A percentile compares a stretch with the other conserved stretches of the same genome.
phyloP scores from a whole-genome alignment of 2,797 vertebrate species.

The Triplophysa bombifrons region DNA sequence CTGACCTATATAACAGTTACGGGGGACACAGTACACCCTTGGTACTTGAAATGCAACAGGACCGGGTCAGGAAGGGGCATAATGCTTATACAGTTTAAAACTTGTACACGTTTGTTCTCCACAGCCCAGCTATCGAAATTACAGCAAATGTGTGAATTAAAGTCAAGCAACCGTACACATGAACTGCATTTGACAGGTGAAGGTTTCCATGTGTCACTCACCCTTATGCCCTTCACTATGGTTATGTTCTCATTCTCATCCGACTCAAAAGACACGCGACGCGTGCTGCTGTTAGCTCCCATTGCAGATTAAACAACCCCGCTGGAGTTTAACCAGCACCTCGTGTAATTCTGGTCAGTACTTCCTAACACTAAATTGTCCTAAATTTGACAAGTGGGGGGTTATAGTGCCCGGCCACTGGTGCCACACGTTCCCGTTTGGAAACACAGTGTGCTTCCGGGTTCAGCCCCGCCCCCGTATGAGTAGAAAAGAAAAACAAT shows the following conservation, averaged over 20 bases:
- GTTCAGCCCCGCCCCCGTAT: constrained; percentile 53
- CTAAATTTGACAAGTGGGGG: not conserved
- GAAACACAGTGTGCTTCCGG: constrained; percentile 61
- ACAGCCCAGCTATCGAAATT: too few species aligned
- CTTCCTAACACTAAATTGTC: constrained; percentile 13
- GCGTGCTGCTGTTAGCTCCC: constrained; percentile 87
- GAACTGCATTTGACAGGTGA: constrained; percentile 20
- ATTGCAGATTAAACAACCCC: constrained; percentile 68
- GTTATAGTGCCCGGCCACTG: not conserved
- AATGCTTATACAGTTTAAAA: not conserved
- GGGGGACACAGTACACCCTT: not conserved
- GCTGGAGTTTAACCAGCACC: constrained; percentile 10
- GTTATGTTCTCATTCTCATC: constrained; percentile 94
- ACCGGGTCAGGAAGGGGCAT: not conserved
- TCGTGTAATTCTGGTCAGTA: not conserved
- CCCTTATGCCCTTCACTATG: constrained; percentile 97
- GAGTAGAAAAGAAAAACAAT: constrained; percentile 43
- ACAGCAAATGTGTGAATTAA: not conserved
- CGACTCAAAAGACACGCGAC: constrained; percentile 91
- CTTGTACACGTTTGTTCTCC: too few species aligned
- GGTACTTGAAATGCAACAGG: constrained; percentile 16
- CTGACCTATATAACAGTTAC: not conserved
- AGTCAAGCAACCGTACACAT: not conserved
- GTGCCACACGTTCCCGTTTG: constrained; percentile 48
- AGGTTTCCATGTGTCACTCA: constrained; percentile 73